phyloP scores from a whole-genome alignment of 2,113 vertebrate species.

The Platysternon megacephalum region DNA sequence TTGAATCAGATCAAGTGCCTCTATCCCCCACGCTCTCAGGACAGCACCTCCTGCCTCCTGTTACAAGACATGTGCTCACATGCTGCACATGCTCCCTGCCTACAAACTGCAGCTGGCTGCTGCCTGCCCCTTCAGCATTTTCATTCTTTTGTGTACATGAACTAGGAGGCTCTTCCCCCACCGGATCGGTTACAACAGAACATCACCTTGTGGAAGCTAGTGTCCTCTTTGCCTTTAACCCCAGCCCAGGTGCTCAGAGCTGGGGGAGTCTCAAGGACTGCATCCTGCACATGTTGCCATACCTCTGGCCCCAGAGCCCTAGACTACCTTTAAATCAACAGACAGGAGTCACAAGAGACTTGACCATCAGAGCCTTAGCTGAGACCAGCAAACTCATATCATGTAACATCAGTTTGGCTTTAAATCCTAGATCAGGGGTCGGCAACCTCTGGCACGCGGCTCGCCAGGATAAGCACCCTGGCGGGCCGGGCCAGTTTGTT shows the following conservation, averaged over 20 bases:
- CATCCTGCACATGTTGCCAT: background rate
- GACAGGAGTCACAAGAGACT: background rate
- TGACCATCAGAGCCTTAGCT: rapidly evolving
- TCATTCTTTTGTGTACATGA: too few relatives aligned
- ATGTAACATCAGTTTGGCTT: background rate
- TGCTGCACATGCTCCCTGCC: background rate
- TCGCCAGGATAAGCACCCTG: too few relatives aligned
- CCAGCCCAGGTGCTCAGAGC: background rate
- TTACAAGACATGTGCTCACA: rapidly evolving
- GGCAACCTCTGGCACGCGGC: too few relatives aligned
- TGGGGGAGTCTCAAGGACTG: background rate
- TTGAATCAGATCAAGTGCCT: background rate
- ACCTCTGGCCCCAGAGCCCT: background rate
- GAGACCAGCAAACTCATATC: background rate
- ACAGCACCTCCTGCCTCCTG: background rate
- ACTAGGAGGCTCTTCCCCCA: background rate
- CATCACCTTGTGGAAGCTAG: background rate
- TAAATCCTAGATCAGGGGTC: too few relatives aligned
- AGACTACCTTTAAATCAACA: background rate
- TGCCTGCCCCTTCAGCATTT: background rate
- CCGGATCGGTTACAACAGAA: background rate
- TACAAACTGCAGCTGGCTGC: background rate
- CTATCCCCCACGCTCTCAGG: background rate
- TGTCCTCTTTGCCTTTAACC: background rate
- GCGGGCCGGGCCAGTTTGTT: too few relatives aligned